Base-by-base conservation (phyloP, 2,888 invertebrate species). In the Rhyacophila evoluta region DNA sequence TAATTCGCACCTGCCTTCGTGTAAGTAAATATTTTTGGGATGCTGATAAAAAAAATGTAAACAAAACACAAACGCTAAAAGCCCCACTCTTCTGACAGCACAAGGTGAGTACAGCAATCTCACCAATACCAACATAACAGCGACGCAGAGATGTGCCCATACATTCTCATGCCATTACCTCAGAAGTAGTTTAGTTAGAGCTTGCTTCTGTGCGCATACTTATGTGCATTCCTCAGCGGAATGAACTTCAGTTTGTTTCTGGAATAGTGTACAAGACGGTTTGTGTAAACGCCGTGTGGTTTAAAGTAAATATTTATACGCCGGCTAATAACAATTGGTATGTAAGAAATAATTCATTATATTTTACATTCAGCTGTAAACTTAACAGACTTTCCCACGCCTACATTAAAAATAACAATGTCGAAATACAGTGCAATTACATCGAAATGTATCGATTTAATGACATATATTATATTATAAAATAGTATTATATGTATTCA, bases 371-470 rank as follows among this genome's bases (percentile, higher is more conserved):
- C n/a, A n/a, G n/a, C n/a, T 55, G 55, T 55, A 55, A 55, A 55
- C 55, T 10, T 8, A 55, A 55, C 55, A n/a, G n/a, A n/a, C n/a
- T n/a, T n/a, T n/a, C n/a, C n/a, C n/a, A 55, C 55, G 55, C 55
- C 55, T 55, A 25, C 55, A 33, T 33, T 33, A 2, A 33, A 33
- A 33, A 6, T 33, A 33, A 33, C n/a, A n/a, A n/a, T n/a, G n/a
- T n/a, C n/a, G n/a, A n/a, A n/a, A n/a, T n/a, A n/a, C n/a, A n/a
- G n/a, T n/a, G n/a, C n/a, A n/a, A n/a, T n/a, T n/a, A n/a, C n/a
- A n/a, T n/a, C n/a, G n/a, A n/a, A n/a, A n/a, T n/a, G n/a, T n/a
- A n/a, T n/a, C n/a, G n/a, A n/a, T n/a, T n/a, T n/a, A n/a, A n/a
- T n/a, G n/a, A n/a, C n/a, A n/a, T n/a, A n/a, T n/a, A n/a, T n/a